These are phyloP conservation scores for Steinernema scapterisci DNA, from an alignment of 2,888 invertebrate species.

Conservation along the genomic window DNA sequence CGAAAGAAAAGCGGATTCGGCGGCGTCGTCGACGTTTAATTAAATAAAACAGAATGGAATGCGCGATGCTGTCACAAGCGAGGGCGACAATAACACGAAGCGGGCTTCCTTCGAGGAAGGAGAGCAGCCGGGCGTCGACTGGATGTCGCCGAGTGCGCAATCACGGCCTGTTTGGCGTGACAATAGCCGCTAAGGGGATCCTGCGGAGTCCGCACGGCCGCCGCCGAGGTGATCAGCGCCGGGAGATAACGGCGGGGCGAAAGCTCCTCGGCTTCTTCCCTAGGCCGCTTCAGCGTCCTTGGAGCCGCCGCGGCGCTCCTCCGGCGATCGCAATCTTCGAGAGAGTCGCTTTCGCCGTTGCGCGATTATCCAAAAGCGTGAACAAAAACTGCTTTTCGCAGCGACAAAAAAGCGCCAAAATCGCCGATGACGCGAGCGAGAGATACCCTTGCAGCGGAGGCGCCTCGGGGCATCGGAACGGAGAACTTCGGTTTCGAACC, in stretches of 20 bases:
- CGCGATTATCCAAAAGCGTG: background rate
- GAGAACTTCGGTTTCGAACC: background rate
- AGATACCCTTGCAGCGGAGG: background rate
- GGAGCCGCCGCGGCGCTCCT: background rate
- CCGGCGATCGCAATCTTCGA: slow-evolving; percentile 7
- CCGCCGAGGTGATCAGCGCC: background rate
- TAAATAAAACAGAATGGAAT: slow-evolving; percentile 29
- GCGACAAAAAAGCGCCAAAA: background rate
- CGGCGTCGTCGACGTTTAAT: slow-evolving; percentile 14
- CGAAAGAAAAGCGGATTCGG: background rate
- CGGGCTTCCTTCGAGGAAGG: background rate
- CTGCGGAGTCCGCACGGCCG: background rate
- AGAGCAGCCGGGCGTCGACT: background rate
- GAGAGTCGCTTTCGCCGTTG: slow-evolving; percentile 10
- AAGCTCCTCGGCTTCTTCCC: background rate
- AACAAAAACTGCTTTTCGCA: slow-evolving; percentile 1
- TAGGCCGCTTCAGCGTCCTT: background rate
- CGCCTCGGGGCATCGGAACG: background rate
- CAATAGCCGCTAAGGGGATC: slow-evolving; percentile 30
- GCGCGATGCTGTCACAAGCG: slow-evolving; percentile 6
- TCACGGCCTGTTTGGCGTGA: slow-evolving; percentile 30
- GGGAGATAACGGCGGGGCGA: slow-evolving; percentile 9
- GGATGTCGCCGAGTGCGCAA: slow-evolving; percentile 25
- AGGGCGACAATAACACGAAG: slow-evolving; percentile 32
- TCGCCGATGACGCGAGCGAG: background rate